phyloP scores from a whole-genome alignment of 2,888 invertebrate genomes.

The Eurois occulta region DNA sequence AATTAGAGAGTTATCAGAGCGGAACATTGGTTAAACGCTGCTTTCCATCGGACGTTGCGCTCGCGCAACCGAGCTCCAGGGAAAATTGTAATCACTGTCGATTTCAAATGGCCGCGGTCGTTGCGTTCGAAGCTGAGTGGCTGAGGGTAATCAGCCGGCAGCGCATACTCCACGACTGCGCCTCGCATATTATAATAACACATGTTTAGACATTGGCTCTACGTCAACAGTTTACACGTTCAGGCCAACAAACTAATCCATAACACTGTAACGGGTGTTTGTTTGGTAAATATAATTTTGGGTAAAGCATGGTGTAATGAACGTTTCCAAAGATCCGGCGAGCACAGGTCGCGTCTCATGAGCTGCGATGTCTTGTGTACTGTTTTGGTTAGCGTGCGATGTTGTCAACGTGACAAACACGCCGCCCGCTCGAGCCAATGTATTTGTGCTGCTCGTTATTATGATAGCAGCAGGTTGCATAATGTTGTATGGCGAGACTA shows the following conservation, averaged over 20 bases:
- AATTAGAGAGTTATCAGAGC: conserved; percentile 90
- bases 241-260: conserved; percentile 77
- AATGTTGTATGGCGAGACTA: conserved; percentile 64
- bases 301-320: conserved; percentile 75
- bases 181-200: conserved; percentile 74
- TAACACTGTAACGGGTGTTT: conserved; percentile 73
- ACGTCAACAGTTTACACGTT: conserved; percentile 76
- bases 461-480: conserved; percentile 68
- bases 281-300: conserved; percentile 80
- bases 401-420: conserved; percentile 84
- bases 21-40: conserved; percentile 90
- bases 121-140: conserved; percentile 81
- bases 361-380: conserved; percentile 79
- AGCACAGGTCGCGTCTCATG: conserved; percentile 73
- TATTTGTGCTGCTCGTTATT: conserved; percentile 78
- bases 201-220: conserved; percentile 71
- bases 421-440: conserved; percentile 74
- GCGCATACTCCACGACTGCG: conserved; percentile 42
- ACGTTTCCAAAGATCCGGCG: conserved; percentile 73
- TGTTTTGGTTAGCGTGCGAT: conserved; percentile 77
- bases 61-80: conserved; percentile 87
- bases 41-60: conserved; percentile 90
- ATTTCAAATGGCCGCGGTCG: conserved; percentile 87
- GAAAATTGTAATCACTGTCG: conserved; percentile 90
- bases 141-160: conserved; percentile 76